These are phyloP conservation scores for Rousettus madagascariensis DNA, from an alignment of 2,797 vertebrate species.

Conservation along the genomic window DNA sequence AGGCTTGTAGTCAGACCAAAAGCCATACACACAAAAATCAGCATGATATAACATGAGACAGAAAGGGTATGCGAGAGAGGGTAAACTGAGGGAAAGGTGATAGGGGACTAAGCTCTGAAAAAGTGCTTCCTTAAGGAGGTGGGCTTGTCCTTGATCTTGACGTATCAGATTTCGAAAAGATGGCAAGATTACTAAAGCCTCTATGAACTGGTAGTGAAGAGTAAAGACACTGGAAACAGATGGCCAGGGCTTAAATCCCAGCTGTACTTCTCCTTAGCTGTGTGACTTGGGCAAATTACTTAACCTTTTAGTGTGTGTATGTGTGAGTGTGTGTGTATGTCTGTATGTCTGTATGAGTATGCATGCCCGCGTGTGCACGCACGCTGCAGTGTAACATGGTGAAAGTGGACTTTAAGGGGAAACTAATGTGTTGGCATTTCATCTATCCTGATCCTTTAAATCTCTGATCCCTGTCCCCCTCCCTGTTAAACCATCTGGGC, in stretches of 20 bases:
- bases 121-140: neutral
- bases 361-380: rapidly evolving
- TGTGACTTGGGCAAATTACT: neutral
- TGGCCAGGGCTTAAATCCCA: neutral
- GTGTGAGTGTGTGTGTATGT: too few species aligned
- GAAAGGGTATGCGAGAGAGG: rapidly evolving
- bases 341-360: neutral
- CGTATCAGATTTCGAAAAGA: neutral
- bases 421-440: neutral
- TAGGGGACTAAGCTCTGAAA: neutral
- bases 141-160: neutral
- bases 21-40: neutral
- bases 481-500: neutral
- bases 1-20: neutral
- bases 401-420: neutral
- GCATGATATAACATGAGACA: neutral
- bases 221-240: neutral
- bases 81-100: rapidly evolving
- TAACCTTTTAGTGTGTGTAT: neutral
- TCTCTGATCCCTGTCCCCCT: neutral
- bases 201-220: neutral
- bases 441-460: neutral
- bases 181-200: neutral
- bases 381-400: neutral
- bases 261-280: neutral